Evolutionary conservation across 2,113 vertebrate species (phyloP).

Genomic region (Gasterosteus aculeatus): DNA sequence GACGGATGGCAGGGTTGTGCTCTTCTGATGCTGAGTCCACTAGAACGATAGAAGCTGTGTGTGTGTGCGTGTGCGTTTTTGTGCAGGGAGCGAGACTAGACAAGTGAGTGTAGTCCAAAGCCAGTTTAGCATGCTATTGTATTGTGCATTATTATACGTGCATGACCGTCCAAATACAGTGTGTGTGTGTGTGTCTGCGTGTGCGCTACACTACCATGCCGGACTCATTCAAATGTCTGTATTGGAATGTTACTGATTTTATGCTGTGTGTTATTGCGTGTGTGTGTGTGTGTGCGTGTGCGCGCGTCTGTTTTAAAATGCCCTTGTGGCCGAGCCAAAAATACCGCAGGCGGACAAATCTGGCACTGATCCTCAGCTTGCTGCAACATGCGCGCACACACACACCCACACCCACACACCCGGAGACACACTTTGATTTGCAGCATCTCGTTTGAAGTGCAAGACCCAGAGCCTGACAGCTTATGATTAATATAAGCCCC

Average conservation of each 20-base stretch:
- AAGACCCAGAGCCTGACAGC: slow-evolving; percentile 65
- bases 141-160: slow-evolving; percentile 51
- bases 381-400: slow-evolving; percentile 19
- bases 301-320: slow-evolving; percentile 41
- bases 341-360: slow-evolving; percentile 52
- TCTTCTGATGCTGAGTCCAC: slow-evolving; percentile 42
- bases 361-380: slow-evolving; percentile 68
- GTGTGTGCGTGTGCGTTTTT: slow-evolving; percentile 12
- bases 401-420: slow-evolving; percentile 29
- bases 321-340: slow-evolving; percentile 64
- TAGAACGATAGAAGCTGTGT: slow-evolving; percentile 42
- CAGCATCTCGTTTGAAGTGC: slow-evolving; percentile 75
- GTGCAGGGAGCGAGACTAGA: not conserved
- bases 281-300: slow-evolving; percentile 17
- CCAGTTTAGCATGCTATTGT: slow-evolving; percentile 52
- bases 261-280: not conserved
- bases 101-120: slow-evolving; percentile 38
- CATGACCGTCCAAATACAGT: slow-evolving; percentile 7
- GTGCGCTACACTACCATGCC: slow-evolving; percentile 3
- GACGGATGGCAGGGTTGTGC: slow-evolving; percentile 56
- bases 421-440: slow-evolving; percentile 72
- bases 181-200: slow-evolving; percentile 13
- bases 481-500: slow-evolving; percentile 77
- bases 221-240: slow-evolving; percentile 43
- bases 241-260: slow-evolving; percentile 42